A percentile compares a stretch with the other conserved stretches of the same genome.
Conservation (phyloP, 2,113 vertebrate genomes). For the Pimephales promelas region DNA sequence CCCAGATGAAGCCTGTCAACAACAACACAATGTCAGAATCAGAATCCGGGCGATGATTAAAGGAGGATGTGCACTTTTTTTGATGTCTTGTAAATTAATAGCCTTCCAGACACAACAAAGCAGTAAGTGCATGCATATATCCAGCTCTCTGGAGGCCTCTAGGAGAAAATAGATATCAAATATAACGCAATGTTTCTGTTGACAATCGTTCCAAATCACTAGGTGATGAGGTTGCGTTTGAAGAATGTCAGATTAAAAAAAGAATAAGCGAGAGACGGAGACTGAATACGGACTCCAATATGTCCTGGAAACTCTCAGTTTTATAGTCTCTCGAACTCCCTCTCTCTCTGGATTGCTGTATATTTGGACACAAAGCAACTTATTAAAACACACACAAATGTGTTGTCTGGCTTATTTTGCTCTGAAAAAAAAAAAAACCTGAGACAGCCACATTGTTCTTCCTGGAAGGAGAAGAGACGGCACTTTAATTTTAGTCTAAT, state of each 20-base stretch:
- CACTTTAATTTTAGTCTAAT: not conserved
- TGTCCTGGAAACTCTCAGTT: not conserved
- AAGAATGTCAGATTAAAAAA: not conserved
- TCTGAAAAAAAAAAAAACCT: not conserved
- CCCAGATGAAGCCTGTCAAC: not conserved
- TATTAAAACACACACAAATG: slow-evolving; percentile 7
- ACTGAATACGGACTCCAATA: not conserved
- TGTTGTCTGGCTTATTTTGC: not conserved
- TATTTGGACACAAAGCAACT: slow-evolving; percentile 3
- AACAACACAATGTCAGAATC: not conserved
- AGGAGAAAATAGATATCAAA: not conserved
- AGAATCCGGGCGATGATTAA: not conserved
- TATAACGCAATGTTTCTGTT: not conserved
- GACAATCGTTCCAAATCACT: slow-evolving; percentile 17
- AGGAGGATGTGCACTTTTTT: not conserved
- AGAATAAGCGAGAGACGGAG: not conserved
- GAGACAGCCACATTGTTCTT: not conserved
- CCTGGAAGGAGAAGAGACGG: not conserved
- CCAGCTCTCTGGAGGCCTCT: not conserved
- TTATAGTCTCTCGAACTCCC: not conserved
- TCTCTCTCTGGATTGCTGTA: not conserved
- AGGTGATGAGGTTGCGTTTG: not conserved
- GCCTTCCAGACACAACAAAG: not conserved
- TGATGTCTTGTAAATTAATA: no score
- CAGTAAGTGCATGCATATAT: not conserved